A percentile compares a stretch with the other conserved stretches of the same genome.
phyloP scores from a whole-genome alignment of 2,797 vertebrate species.

The Myotis vivesi region DNA sequence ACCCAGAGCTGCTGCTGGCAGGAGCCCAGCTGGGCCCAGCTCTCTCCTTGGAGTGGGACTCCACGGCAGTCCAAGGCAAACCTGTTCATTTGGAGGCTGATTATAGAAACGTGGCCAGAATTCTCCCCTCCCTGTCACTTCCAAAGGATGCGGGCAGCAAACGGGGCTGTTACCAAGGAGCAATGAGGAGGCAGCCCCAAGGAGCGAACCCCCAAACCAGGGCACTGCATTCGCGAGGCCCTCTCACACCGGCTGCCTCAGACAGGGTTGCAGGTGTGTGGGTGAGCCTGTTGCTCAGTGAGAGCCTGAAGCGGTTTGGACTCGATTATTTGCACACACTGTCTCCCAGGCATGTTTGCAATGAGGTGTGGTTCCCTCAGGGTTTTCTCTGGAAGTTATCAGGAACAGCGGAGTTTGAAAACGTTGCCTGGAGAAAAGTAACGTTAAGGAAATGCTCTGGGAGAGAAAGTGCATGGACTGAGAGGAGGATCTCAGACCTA shows the following conservation, averaged over 20 bases:
- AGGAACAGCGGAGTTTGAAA: not conserved
- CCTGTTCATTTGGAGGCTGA: conserved; percentile 53
- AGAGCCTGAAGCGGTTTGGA: not conserved
- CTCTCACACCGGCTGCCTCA: not conserved
- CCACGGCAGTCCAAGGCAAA: conserved; percentile 2
- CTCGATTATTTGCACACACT: not conserved
- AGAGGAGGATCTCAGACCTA: not conserved
- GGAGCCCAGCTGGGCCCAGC: not conserved
- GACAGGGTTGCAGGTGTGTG: not conserved
- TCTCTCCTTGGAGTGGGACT: not conserved
- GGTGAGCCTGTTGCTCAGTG: not conserved
- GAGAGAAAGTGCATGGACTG: not conserved
- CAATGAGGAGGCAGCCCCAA: not conserved
- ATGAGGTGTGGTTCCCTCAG: not conserved
- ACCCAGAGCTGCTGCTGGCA: not conserved
- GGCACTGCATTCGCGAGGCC: not conserved
- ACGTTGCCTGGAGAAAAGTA: not conserved
- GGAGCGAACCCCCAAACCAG: not conserved
- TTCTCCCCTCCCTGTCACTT: not conserved
- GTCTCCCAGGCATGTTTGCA: not conserved
- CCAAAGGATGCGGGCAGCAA: not conserved
- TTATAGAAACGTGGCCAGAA: conserved; percentile 74
- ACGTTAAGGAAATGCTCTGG: not conserved
- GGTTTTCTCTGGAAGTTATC: conserved; percentile 24
- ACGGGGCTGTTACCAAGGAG: not conserved